These are phyloP conservation scores for Tachina lurida DNA, from an alignment of 2,888 invertebrate genomes.

Conservation along the genomic window DNA sequence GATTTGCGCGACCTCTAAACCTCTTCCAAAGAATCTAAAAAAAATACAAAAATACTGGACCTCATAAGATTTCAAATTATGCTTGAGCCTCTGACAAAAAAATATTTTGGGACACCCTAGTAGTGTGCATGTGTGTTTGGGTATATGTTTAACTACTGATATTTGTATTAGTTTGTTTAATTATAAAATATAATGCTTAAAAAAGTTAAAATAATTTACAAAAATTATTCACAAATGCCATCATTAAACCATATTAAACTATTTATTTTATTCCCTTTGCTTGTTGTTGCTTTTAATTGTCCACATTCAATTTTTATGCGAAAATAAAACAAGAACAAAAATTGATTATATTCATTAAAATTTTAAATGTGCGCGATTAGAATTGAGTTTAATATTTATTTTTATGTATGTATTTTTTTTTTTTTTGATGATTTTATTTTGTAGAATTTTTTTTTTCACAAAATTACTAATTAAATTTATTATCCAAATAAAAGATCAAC, in stretches of 20 bases:
- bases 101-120: too few relatives aligned
- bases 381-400: slow-evolving; percentile 51
- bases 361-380: slow-evolving; percentile 63
- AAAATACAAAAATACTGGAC: too few relatives aligned
- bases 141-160: slow-evolving; percentile 12
- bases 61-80: too few relatives aligned
- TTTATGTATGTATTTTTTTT: slow-evolving; percentile 15
- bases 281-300: slow-evolving; percentile 19
- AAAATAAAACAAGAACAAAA: slow-evolving; percentile 30
- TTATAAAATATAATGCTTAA: slow-evolving; percentile 52
- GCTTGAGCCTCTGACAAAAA: too few relatives aligned
- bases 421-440: slow-evolving; percentile 23
- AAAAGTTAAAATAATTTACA: slow-evolving; percentile 28
- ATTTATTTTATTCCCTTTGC: slow-evolving; percentile 27
- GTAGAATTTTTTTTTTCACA: background rate
- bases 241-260: slow-evolving; percentile 38
- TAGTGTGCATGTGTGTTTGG: background rate
- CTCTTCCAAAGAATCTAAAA: too few relatives aligned
- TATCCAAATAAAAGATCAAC: slow-evolving; percentile 68
- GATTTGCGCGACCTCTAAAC: too few relatives aligned
- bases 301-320: slow-evolving; percentile 5
- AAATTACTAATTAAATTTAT: slow-evolving; percentile 69
- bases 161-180: slow-evolving; percentile 63
- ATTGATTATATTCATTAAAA: slow-evolving; percentile 63
- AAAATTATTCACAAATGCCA: slow-evolving; percentile 54